Conservation (phyloP, 2,888 invertebrate species). For the Thumatha senex region DNA sequence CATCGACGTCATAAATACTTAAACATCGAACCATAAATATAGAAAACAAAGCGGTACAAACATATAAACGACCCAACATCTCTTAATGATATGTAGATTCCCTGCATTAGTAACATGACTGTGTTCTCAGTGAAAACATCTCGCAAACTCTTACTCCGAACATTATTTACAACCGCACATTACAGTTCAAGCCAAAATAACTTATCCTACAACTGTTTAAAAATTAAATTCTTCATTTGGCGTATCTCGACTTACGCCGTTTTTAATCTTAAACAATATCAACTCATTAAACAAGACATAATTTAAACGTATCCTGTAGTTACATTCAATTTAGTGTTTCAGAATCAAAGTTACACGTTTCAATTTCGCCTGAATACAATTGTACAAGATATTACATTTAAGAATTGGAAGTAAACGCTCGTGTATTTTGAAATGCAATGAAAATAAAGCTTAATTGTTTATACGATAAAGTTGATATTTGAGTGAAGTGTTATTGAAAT, state of each 20-base stretch:
- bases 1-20: conserved; percentile 76
- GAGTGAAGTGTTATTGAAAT: conserved; percentile 53
- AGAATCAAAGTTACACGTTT: conserved; percentile 40
- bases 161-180: conserved; percentile 24
- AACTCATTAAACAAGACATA: conserved; percentile 83
- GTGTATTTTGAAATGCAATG: conserved; percentile 49
- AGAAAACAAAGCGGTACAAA: conserved; percentile 80
- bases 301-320: conserved; percentile 63
- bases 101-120: conserved; percentile 81
- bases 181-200: conserved; percentile 37
- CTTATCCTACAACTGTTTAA: conserved; percentile 8
- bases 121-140: conserved; percentile 81
- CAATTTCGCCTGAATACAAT: conserved; percentile 37
- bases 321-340: conserved; percentile 50
- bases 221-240: conserved; percentile 23
- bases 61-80: conserved; percentile 79
- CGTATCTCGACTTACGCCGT: conserved; percentile 29
- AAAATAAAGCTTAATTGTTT: conserved; percentile 39
- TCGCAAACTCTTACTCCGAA: conserved; percentile 54
- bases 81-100: conserved; percentile 84
- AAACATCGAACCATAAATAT: conserved; percentile 74
- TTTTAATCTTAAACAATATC: conserved; percentile 44
- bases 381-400: conserved; percentile 49
- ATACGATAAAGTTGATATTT: background rate
- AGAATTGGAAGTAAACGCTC: conserved; percentile 40